Conservation (phyloP, 2,797 vertebrate genomes). For the Melanotaenia maccullochi region DNA sequence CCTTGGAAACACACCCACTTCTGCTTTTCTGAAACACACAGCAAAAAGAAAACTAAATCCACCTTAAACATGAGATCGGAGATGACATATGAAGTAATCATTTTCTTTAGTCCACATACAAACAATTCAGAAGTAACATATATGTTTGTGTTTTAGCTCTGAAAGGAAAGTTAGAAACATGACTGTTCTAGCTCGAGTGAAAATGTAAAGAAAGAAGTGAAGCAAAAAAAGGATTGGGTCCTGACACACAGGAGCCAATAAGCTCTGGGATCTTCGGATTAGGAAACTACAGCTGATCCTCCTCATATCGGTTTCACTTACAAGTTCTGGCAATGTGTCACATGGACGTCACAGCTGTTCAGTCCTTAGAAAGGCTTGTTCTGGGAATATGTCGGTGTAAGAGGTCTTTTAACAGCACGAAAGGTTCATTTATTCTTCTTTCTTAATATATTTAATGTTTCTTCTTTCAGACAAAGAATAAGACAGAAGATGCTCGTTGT, state of each 20-base stretch:
- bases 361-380: too few species aligned
- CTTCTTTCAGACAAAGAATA: too few species aligned
- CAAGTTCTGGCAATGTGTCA: too few species aligned
- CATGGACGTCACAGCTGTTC: too few species aligned
- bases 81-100: neutral
- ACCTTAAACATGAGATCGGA: neutral
- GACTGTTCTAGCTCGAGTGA: neutral
- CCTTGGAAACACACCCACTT: conserved; percentile 64
- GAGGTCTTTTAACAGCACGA: too few species aligned
- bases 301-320: too few species aligned
- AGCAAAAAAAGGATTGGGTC: neutral
- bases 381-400: too few species aligned
- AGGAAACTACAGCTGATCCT: neutral
- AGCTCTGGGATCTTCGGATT: neutral
- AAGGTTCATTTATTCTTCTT: too few species aligned
- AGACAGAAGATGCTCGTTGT: too few species aligned
- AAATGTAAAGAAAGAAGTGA: neutral
- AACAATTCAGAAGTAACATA: neutral
- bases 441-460: too few species aligned
- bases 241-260: neutral
- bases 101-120: neutral
- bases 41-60: neutral
- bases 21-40: conserved; percentile 63
- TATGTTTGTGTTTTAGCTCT: too few species aligned
- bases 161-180: too few species aligned